Evolutionary conservation across 2,113 vertebrate species (phyloP).

Genomic region (Smithornis capensis): DNA sequence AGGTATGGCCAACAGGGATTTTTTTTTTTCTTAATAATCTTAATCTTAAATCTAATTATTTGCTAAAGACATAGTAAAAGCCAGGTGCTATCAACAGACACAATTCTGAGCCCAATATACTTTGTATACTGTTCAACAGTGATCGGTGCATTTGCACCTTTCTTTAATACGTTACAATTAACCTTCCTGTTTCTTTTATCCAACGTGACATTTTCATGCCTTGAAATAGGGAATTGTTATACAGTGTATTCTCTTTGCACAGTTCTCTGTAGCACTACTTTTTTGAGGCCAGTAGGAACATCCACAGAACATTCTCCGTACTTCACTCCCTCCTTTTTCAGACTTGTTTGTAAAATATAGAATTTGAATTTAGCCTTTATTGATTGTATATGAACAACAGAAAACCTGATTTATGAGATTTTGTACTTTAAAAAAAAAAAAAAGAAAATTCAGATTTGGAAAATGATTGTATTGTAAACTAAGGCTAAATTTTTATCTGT

Average conservation of each 20-base stretch:
- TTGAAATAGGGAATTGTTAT: slow-evolving; percentile 81
- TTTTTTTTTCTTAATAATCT: slow-evolving; percentile 83
- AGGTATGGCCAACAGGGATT: slow-evolving; percentile 92
- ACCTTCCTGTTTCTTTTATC: slow-evolving; percentile 74
- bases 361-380: slow-evolving; percentile 95
- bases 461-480: slow-evolving; percentile 98
- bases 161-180: slow-evolving; percentile 74
- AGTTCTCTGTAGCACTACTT: slow-evolving; percentile 92
- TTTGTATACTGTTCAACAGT: slow-evolving; percentile 78
- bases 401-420: slow-evolving; percentile 94
- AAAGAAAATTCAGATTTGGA: slow-evolving; percentile 86
- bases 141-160: slow-evolving; percentile 73
- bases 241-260: slow-evolving; percentile 79
- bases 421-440: slow-evolving; percentile 86
- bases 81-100: slow-evolving; percentile 86
- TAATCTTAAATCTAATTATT: slow-evolving; percentile 83
- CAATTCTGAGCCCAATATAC: slow-evolving; percentile 83
- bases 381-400: slow-evolving; percentile 97
- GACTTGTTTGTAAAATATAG: slow-evolving; percentile 92
- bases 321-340: slow-evolving; percentile 87
- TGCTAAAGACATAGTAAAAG: slow-evolving; percentile 83
- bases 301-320: slow-evolving; percentile 83
- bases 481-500: slow-evolving; percentile 92
- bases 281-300: slow-evolving; percentile 89
- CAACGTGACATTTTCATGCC: slow-evolving; percentile 78